These are phyloP conservation scores for Rhabdomys pumilio DNA, from an alignment of 2,797 vertebrate species.

Conservation along the genomic window DNA sequence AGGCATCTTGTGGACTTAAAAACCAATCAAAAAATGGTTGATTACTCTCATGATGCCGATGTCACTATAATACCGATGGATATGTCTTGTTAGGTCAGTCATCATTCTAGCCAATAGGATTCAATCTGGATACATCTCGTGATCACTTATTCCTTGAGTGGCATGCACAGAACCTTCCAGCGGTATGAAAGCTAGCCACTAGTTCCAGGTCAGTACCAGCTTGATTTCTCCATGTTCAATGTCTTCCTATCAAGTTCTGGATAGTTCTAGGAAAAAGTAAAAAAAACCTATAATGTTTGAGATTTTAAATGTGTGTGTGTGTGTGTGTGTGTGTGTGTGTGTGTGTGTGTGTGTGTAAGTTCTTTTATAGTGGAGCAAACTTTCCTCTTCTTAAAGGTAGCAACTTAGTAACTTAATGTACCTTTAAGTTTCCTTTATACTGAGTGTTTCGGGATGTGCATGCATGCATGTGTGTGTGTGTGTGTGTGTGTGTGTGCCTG, in stretches of 20 bases:
- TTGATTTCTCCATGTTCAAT: not conserved
- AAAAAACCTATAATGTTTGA: not conserved
- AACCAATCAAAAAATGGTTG: not conserved
- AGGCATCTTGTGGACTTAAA: not conserved
- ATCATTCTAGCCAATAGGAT: not conserved
- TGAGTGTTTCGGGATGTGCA: not conserved
- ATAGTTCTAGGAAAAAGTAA: not conserved
- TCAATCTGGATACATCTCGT: not conserved
- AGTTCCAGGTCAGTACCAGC: not conserved
- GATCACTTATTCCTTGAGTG: not conserved
- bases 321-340: not conserved
- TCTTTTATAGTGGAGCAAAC: not conserved
- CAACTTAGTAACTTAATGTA: not conserved
- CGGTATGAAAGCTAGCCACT: not conserved
- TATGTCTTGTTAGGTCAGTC: not conserved
- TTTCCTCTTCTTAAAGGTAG: not conserved
- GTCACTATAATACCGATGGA: no score
- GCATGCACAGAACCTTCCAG: not conserved
- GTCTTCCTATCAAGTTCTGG: not conserved
- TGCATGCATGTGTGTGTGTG: not conserved
- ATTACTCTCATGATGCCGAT: not conserved
- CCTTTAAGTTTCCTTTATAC: constrained; percentile 28
- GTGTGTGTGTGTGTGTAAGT: not conserved
- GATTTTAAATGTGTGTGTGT: not conserved
- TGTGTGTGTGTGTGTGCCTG: not conserved